phyloP scores from a whole-genome alignment of 37 sponge, comb jelly and placozoan genomes.

The Axinella damicornis region DNA sequence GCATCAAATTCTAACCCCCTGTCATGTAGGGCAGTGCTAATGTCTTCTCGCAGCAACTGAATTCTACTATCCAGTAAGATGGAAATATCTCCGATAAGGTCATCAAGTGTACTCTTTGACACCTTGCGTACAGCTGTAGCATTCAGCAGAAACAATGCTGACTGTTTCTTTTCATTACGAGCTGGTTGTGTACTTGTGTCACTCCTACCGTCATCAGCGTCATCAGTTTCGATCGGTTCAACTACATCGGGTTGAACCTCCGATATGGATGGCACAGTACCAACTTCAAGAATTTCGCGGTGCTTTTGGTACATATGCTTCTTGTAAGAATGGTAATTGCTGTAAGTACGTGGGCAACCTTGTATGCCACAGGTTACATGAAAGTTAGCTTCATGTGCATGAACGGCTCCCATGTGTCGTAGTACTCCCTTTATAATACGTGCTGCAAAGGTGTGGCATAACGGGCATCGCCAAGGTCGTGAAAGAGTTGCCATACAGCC shows the following conservation, averaged over 20 bases:
- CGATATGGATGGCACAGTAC: not conserved
- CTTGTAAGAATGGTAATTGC: conserved; percentile 22
- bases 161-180: not conserved
- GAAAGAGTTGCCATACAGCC: too few species aligned
- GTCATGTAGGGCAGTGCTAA: not conserved
- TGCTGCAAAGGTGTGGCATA: conserved; percentile 28
- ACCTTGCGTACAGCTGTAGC: conserved; percentile 20
- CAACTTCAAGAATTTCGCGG: conserved; percentile 17
- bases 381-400: conserved; percentile 38
- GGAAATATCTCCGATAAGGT: conserved; percentile 15
- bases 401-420: conserved; percentile 53
- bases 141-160: conserved; percentile 27
- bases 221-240: not conserved
- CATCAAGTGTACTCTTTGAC: conserved; percentile 24
- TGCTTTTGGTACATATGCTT: conserved; percentile 42
- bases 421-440: conserved; percentile 10
- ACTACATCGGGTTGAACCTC: too few species aligned
- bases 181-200: not conserved
- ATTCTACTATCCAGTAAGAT: not conserved
- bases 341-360: conserved; percentile 39
- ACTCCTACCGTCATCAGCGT: not conserved
- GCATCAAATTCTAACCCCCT: not conserved
- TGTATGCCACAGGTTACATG: conserved; percentile 60
- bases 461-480: not conserved
- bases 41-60: not conserved